Percentiles rank a stretch among this genome's conserved stretches.
phyloP scores from a whole-genome alignment of 2,797 vertebrate genomes.

The Passerculus sandwichensis region DNA sequence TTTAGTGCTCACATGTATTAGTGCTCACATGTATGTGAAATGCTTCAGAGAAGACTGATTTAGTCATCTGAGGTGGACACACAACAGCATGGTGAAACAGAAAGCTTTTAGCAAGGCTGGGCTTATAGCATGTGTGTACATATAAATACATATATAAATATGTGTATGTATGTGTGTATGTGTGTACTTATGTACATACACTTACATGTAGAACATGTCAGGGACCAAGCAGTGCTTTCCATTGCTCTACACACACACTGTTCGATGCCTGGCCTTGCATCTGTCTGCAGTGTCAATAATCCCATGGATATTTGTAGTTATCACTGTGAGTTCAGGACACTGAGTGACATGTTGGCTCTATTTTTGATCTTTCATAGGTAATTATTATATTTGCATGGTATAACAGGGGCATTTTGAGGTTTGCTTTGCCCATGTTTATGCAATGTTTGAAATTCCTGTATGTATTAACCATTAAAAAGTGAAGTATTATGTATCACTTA shows the following conservation, averaged over 20 bases:
- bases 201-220: background rate
- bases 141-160: fast-evolving
- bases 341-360: background rate
- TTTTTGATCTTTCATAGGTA: background rate
- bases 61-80: background rate
- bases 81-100: background rate
- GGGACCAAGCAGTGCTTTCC: background rate
- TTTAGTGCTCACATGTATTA: background rate
- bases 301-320: background rate
- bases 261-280: background rate
- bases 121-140: background rate
- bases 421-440: background rate
- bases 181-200: background rate
- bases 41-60: background rate
- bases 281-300: background rate
- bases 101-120: background rate
- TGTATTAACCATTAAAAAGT: background rate
- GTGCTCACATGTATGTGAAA: background rate
- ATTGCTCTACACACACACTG: background rate
- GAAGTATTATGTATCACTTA: background rate
- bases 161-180: background rate
- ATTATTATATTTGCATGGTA: background rate
- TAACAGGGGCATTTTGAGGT: background rate
- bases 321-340: background rate
- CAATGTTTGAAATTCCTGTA: background rate